Base-by-base conservation (phyloP, 2,113 vertebrate genomes). In the Hyaena hyaena region DNA sequence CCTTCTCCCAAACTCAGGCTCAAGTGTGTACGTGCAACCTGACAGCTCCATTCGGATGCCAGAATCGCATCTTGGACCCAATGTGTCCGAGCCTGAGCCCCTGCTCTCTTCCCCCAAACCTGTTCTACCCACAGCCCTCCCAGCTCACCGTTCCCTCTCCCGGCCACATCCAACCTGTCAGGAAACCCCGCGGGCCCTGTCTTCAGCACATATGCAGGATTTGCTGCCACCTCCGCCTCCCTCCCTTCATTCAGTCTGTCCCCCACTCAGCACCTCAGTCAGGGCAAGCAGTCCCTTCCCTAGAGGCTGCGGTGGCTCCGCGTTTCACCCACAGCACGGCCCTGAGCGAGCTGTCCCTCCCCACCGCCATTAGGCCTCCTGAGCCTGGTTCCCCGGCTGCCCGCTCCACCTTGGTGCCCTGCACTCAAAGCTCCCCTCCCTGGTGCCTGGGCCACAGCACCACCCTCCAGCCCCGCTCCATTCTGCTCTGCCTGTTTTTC, bases 1-100 rank as follows among this genome's bases (percentile, higher is more conserved):
- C 80, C 17, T 24, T 17, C 33, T 73, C 80, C 81, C n/a, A 53
- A 1, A 65, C 21, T 53, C n/a, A 66, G 45, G 48, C 53, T 43
- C 6, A 0, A 4, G 21, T 7, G 10, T 1, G 4, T 19, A 4
- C 9, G 2, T 23, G 24, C 19, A 7, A 39, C 17, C 19, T 3
- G 0, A 2, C 68, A 63, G 88, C 88, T 53, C 76, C 15, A 10
- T 79, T 77, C 4, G 5, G 69, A n/a, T 45, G 43, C 84, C 69
- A 7, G 0, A 15, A 0, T 93, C 84, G 21, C 16, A 14, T 50
- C 84, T 28, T 6, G n/a, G 39, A 17, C 16, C 69, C n/a, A 2
- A 9, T 16, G 33, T 35, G 68, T 39, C 77, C 21, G 12, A 45
- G 31, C 76, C 43, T 21, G 43, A 81, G 58, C 48, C 33, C 39